Base-by-base conservation (phyloP, 2,113 vertebrate species). In the Perca flavescens region DNA sequence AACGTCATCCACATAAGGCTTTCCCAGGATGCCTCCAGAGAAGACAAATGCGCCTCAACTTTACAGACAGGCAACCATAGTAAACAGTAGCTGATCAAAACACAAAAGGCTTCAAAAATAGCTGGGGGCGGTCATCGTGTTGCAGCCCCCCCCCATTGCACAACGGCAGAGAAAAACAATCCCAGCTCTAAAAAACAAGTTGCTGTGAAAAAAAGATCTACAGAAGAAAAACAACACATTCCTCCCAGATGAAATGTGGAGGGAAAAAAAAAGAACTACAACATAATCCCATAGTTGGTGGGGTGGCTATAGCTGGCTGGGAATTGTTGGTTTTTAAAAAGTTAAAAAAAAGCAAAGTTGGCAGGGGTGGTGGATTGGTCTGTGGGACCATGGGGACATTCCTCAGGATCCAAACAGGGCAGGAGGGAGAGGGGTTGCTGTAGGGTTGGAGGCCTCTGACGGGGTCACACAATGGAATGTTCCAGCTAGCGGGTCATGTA, bases 381-480 rank as follows among this genome's bases (percentile, higher is more conserved):
- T 77, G 57, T 69, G 77, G 73, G 87, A 85, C 83, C 88, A 77
- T 34, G 64, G 86, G 86, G 86, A 93, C 93, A 93, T 93, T 92
- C 93, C 85, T 86, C 58, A 62, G 67, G 82, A 89, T 81, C 84
- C 87, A 56, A 77, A 82, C 77, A 19, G 84, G 75, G 58, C 56
- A 28, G 75, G 77, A 65, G 85, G 12, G 64, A 66, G 78, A 6
- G 70, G 75, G 73, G 78, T 70, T 78, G 65, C 50, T 85, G 85
- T 67, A 52, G 88, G 74, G 79, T 46, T 77, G 82, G 84, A 87
- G 90, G 93, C 86, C 89, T 77, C 64, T 0, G 43, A 86, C 2
- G 79, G 84, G 90, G 86, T 94, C 92, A 94, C 79, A 57, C 79
- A 72, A 28, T 82, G 94, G 94, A 95, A 95, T 95, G 94, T 95